Percentiles rank a stretch among this genome's conserved stretches.
These are phyloP conservation scores for Peribatodes rhomboidaria DNA, from an alignment of 2,888 invertebrate genomes.

Conservation along the genomic window DNA sequence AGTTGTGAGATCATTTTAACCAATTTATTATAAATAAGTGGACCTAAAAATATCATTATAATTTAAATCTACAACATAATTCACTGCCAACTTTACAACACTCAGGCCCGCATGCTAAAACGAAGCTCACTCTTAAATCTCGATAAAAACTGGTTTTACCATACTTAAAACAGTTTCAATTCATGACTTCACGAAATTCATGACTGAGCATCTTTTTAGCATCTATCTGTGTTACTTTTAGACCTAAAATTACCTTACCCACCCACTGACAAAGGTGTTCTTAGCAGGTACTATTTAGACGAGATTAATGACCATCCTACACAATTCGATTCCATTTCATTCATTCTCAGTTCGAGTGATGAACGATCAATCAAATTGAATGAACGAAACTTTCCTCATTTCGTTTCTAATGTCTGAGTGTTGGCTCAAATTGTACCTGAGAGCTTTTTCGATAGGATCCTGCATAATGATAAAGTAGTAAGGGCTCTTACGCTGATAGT, in stretches of 20 bases:
- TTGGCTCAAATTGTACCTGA: background rate
- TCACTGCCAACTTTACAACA: no score
- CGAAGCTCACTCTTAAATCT: no score
- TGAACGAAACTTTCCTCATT: conserved; percentile 40
- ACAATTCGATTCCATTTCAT: conserved; percentile 60
- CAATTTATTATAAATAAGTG: no score
- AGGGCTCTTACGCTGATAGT: background rate
- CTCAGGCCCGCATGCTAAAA: no score
- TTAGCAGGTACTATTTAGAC: conserved; percentile 46
- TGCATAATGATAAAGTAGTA: background rate
- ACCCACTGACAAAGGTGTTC: conserved; percentile 32
- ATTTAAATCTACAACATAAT: no score
- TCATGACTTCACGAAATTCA: no score
- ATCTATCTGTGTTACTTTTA: background rate
- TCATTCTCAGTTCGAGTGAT: conserved; percentile 61
- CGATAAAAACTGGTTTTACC: no score
- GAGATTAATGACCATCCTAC: conserved; percentile 67
- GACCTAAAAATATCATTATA: no score
- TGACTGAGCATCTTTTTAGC: no score
- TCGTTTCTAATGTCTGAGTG: conserved; percentile 34
- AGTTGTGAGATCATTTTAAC: no score
- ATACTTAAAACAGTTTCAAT: no score
- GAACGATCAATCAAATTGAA: conserved; percentile 67
- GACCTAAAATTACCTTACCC: conserved; percentile 21
- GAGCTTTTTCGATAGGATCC: conserved; percentile 4